These are phyloP conservation scores for Eutolmus rufibarbis DNA, from an alignment of 2,888 invertebrate genomes.

Conservation along the genomic window DNA sequence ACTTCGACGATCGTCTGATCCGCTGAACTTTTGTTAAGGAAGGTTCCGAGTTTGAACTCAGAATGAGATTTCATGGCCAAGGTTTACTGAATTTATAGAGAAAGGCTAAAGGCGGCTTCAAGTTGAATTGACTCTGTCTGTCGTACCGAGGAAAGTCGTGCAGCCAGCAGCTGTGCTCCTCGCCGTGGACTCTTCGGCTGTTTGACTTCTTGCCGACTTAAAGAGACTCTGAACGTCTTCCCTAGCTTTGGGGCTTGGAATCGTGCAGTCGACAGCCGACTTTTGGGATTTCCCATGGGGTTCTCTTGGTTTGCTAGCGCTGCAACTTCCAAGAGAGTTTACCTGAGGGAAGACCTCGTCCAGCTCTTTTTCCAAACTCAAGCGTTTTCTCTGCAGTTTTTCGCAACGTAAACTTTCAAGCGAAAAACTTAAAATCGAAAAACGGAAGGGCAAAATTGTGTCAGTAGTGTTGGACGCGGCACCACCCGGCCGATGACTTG, in stretches of 20 bases:
- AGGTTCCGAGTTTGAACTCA: conserved; percentile 58
- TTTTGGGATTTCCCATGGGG: not conserved
- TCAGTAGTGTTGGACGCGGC: conserved; percentile 15
- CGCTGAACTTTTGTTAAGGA: conserved; percentile 14
- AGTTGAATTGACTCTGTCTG: conserved; percentile 1
- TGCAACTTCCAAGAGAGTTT: not conserved
- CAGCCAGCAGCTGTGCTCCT: not conserved
- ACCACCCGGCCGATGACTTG: not conserved
- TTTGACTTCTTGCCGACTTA: conserved; percentile 12
- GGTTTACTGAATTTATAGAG: conserved; percentile 64
- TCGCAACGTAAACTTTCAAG: not conserved
- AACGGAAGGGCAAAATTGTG: conserved; percentile 27
- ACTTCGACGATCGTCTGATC: not conserved
- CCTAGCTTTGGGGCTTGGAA: conserved; percentile 1
- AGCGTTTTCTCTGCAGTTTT: not conserved
- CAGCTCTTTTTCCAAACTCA: not conserved
- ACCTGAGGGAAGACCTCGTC: not conserved
- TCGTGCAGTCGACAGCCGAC: not conserved
- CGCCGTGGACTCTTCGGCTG: not conserved
- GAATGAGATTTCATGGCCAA: conserved; percentile 63
- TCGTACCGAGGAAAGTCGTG: conserved; percentile 7
- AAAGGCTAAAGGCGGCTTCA: conserved; percentile 51
- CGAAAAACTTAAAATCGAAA: not conserved
- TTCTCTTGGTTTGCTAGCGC: not conserved
- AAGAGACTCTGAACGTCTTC: not conserved